phyloP scores from a whole-genome alignment of 2,113 vertebrate species.

The Puma concolor region DNA sequence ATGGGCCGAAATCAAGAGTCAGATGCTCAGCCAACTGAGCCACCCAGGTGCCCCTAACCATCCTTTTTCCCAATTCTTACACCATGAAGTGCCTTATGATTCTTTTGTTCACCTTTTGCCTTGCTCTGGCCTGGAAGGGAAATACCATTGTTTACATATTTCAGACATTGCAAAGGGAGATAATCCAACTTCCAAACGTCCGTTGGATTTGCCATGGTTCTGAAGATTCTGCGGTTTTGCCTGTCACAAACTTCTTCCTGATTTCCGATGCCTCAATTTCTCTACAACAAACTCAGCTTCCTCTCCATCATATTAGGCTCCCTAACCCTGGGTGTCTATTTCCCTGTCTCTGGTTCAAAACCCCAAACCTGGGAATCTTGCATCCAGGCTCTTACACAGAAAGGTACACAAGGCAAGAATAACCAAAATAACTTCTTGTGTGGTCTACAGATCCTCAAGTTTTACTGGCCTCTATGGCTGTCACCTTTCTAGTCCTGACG shows the following conservation, averaged over 20 bases:
- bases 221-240: background rate
- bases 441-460: background rate
- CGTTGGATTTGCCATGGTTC: background rate
- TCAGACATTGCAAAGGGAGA: background rate
- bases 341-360: background rate
- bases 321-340: background rate
- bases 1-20: too few species aligned
- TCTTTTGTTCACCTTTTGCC: background rate
- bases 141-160: background rate
- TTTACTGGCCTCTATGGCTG: background rate
- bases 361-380: background rate
- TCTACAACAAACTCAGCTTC: background rate
- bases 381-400: background rate
- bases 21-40: too few species aligned
- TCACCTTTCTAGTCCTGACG: background rate
- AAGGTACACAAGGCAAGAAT: background rate
- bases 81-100: background rate
- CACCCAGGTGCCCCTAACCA: too few species aligned
- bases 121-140: background rate
- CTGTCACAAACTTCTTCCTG: background rate
- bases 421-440: background rate
- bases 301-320: background rate
- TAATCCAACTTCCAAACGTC: background rate
- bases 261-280: background rate
- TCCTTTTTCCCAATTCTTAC: background rate